Evolutionary conservation across 1,140 invertebrate genomes (phyloP).

Genomic region (Zaprionus kolodkinae): DNA sequence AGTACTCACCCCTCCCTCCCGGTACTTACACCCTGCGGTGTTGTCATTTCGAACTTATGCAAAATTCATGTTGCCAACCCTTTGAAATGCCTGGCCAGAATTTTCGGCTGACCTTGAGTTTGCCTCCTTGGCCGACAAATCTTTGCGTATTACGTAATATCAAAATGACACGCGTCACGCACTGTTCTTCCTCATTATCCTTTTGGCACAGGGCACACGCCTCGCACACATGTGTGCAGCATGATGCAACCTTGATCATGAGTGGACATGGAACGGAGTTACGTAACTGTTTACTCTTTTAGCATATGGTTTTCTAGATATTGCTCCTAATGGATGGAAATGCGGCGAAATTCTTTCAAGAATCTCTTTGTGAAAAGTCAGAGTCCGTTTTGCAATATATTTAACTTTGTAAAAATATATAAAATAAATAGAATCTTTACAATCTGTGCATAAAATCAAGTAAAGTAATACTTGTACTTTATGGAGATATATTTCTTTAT

Average conservation of each 20-base stretch:
- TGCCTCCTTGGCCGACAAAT: neutral
- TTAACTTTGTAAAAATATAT: too few relatives aligned
- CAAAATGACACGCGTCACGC: conserved; percentile 32
- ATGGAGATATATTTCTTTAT: too few relatives aligned
- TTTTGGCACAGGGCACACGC: conserved; percentile 50
- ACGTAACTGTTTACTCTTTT: neutral
- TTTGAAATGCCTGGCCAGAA: conserved; percentile 15
- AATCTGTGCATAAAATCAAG: too few relatives aligned
- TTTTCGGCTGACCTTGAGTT: conserved; percentile 40
- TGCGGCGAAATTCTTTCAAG: too few relatives aligned
- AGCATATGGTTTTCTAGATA: too few relatives aligned
- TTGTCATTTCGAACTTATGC: conserved; percentile 21
- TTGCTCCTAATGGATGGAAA: too few relatives aligned
- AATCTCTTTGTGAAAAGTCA: too few relatives aligned
- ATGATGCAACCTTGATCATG: neutral
- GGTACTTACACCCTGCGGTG: neutral
- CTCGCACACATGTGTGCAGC: conserved; percentile 40
- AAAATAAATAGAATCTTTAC: too few relatives aligned
- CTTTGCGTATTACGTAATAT: conserved; percentile 29
- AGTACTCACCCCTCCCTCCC: conserved; percentile 31
- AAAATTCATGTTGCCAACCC: conserved; percentile 31
- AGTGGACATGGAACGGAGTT: neutral
- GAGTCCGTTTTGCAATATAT: too few relatives aligned
- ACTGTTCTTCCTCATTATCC: conserved; percentile 27
- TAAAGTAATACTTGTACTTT: too few relatives aligned